Evolutionary conservation across 2,113 vertebrate species (phyloP).

Genomic region (Corvus moneduloides): DNA sequence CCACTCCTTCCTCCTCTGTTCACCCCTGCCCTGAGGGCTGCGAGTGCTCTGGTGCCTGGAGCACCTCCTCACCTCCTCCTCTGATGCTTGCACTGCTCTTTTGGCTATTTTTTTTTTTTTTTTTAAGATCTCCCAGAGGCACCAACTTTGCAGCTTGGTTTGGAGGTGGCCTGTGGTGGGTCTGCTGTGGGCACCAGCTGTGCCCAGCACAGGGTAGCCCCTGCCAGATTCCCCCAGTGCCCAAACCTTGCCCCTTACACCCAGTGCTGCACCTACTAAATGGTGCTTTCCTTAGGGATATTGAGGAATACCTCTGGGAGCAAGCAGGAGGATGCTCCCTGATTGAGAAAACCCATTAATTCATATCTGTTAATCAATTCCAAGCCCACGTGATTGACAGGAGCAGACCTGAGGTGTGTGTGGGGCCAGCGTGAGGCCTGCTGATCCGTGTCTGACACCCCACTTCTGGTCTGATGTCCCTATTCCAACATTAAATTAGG

Average conservation of each 20-base stretch:
- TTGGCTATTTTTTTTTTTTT: accelerated
- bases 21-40: not conserved
- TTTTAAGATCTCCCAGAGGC: not conserved
- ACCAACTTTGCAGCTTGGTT: not conserved
- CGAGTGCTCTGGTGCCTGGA: accelerated
- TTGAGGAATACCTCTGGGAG: too few relatives aligned
- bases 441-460: accelerated
- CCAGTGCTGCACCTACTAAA: too few relatives aligned
- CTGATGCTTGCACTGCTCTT: not conserved
- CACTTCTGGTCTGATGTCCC: not conserved
- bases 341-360: not conserved
- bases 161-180: not conserved
- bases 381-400: not conserved
- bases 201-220: not conserved
- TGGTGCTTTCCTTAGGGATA: not conserved
- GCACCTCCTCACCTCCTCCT: not conserved
- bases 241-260: not conserved
- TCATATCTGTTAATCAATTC: not conserved
- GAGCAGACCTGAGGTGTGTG: not conserved
- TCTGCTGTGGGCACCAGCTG: not conserved
- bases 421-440: not conserved
- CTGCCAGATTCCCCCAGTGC: not conserved
- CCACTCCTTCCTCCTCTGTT: not conserved
- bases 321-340: not conserved
- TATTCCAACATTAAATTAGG: accelerated